These are phyloP conservation scores for Eupeodes corollae DNA, from an alignment of 1,140 invertebrate species.

Conservation along the genomic window DNA sequence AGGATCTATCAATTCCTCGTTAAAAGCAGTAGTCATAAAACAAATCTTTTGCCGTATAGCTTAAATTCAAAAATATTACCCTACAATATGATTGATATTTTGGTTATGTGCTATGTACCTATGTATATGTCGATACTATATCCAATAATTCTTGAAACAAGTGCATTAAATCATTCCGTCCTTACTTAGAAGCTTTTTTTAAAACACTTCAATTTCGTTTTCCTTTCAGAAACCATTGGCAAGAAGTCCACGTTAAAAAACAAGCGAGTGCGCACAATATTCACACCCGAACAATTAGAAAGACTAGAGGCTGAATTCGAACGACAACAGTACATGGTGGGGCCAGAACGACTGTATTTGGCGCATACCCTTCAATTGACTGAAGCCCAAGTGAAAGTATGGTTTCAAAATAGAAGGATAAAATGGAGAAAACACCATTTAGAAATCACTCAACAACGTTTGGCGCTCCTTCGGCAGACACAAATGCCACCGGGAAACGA, in stretches of 20 bases:
- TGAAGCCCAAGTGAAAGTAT: conserved; percentile 92
- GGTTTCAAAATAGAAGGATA: conserved; percentile 93
- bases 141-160: too few relatives aligned
- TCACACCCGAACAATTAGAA: conserved; percentile 87
- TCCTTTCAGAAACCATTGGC: conserved; percentile 1
- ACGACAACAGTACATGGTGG: conserved; percentile 88
- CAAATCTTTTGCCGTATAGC: too few relatives aligned
- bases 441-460: conserved; percentile 78
- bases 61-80: too few relatives aligned
- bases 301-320: conserved; percentile 85
- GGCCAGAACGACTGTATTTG: conserved; percentile 79
- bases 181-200: neutral
- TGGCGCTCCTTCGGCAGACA: conserved; percentile 62
- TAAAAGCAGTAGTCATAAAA: too few relatives aligned
- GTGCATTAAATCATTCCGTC: too few relatives aligned
- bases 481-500: conserved; percentile 23
- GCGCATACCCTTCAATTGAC: conserved; percentile 79
- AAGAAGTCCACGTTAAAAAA: conserved; percentile 35
- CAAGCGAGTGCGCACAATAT: conserved; percentile 86
- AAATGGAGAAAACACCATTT: conserved; percentile 92
- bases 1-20: too few relatives aligned
- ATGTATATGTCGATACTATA: too few relatives aligned
- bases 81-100: too few relatives aligned
- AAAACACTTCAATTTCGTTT: neutral
- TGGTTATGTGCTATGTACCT: too few relatives aligned